phyloP scores from a whole-genome alignment of 2,797 vertebrate species.

The Ibycter americanus region DNA sequence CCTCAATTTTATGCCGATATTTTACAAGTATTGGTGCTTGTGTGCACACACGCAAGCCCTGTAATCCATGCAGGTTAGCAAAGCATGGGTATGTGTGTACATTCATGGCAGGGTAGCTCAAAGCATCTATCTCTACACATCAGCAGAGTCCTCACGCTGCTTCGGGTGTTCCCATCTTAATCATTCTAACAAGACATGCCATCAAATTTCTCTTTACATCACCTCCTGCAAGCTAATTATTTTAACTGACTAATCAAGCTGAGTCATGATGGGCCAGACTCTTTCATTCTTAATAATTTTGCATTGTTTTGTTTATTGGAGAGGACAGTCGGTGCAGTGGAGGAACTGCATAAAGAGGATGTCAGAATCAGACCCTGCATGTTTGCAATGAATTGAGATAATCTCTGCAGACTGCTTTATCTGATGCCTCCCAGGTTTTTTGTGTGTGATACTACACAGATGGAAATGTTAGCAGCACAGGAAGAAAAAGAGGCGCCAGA shows the following conservation, averaged over 20 bases:
- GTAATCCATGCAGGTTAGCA: background rate
- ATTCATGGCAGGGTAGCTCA: background rate
- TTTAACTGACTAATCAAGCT: background rate
- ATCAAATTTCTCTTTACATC: background rate
- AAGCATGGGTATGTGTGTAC: rapidly evolving
- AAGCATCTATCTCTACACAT: background rate
- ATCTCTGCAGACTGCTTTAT: background rate
- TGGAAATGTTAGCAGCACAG: background rate
- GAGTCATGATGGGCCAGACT: background rate
- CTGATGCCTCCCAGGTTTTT: background rate
- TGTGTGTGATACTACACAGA: background rate
- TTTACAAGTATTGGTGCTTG: background rate
- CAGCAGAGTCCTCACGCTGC: rapidly evolving
- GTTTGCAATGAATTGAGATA: background rate
- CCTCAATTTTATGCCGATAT: background rate
- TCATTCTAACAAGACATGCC: background rate
- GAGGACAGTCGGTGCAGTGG: background rate
- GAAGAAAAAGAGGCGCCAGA: background rate
- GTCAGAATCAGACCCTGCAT: background rate
- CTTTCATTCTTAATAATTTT: background rate
- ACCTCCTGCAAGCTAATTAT: background rate
- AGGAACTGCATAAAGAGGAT: background rate
- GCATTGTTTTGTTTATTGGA: background rate
- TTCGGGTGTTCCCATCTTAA: background rate
- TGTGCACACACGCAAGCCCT: background rate